Evolutionary conservation across 2,113 vertebrate genomes (phyloP), one percentile per base, ranked within the genome.

Genomic region (Python bivittatus): DNA sequence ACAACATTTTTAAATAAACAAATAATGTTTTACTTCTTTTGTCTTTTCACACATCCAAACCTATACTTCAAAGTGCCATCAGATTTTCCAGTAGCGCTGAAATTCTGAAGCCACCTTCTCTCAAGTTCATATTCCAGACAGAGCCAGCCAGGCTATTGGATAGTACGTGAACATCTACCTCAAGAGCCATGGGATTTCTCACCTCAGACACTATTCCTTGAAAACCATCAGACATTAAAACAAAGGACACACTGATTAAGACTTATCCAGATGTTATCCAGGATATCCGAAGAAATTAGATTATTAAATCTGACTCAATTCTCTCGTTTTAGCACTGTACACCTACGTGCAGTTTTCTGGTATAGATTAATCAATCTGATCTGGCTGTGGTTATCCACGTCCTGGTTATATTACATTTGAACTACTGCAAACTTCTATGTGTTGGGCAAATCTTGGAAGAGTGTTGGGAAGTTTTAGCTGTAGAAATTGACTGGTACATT

Each of bases 31-130:
- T 85, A 79, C 72, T 89, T 13, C 5, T 17, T 38, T 33, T 85
- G 33, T n/a, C 17, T 58, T 84, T 89, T 60, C 44, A 44, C 91
- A 61, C 5, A 25, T 85, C 79, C 79, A 92, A 88, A 89, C 84
- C 44, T 42, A 29, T 23, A 85, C 57, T 22, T 84, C 88, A 44
- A 53, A 29, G 91, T 89, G 56, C 57, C 17, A 61, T 29, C 33
- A 89, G 54, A 56, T 89, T 89, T 86, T 15, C 79, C 88, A 89
- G 79, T 22, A 22, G 53, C 12, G 72, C 88, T 61, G 6, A 48
- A 58, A 42, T 89, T n/a, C 79, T 29, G 13, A 53, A 54, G 17
- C 22, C 72, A 56, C 12, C 15, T 0, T 61, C 23, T 68, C 22
- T 7, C 42, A 84, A 22, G 25, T 25, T n/a, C 23, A 54, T 6